phyloP scores from a whole-genome alignment of 2,797 vertebrate genomes.

The Ctenopoma kingsleyae region DNA sequence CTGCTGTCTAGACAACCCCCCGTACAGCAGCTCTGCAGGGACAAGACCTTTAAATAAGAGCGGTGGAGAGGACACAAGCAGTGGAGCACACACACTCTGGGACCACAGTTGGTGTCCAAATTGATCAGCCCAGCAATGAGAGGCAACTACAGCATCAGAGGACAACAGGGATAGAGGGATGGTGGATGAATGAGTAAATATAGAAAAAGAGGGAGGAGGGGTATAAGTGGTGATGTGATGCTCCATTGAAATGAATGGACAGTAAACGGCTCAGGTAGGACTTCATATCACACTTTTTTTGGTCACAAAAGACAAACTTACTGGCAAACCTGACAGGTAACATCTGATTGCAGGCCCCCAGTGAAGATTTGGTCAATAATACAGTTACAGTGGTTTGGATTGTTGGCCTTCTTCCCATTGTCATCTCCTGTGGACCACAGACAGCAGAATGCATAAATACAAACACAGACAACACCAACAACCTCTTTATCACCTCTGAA shows the following conservation, averaged over 20 bases:
- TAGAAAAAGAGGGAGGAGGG: neutral
- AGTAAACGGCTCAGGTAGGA: slow-evolving; percentile 10
- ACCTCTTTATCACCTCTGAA: slow-evolving; percentile 52
- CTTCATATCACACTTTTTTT: neutral
- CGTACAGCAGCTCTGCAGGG: slow-evolving; percentile 64
- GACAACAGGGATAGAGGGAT: neutral
- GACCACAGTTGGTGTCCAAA: slow-evolving; percentile 33
- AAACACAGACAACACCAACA: slow-evolving; percentile 46
- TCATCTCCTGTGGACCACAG: slow-evolving; percentile 88
- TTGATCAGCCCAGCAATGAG: slow-evolving; percentile 19
- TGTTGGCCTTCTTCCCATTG: slow-evolving; percentile 97
- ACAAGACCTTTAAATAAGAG: slow-evolving; percentile 69
- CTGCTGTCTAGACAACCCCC: slow-evolving; percentile 74
- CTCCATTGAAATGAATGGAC: slow-evolving; percentile 13
- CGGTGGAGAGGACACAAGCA: slow-evolving; percentile 49
- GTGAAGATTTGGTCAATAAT: slow-evolving; percentile 99
- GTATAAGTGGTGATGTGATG: neutral
- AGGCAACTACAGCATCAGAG: neutral
- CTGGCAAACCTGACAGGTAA: slow-evolving; percentile 98
- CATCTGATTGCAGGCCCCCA: slow-evolving; percentile 95
- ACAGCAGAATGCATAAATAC: slow-evolving; percentile 42
- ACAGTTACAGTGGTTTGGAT: slow-evolving; percentile 98
- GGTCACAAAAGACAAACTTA: slow-evolving; percentile 78
- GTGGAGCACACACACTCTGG: slow-evolving; percentile 35
- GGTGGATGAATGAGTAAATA: slow-evolving; percentile 30